Evolutionary conservation across 1,140 invertebrate genomes (phyloP).

Genomic region (Monomorium pharaonis): DNA sequence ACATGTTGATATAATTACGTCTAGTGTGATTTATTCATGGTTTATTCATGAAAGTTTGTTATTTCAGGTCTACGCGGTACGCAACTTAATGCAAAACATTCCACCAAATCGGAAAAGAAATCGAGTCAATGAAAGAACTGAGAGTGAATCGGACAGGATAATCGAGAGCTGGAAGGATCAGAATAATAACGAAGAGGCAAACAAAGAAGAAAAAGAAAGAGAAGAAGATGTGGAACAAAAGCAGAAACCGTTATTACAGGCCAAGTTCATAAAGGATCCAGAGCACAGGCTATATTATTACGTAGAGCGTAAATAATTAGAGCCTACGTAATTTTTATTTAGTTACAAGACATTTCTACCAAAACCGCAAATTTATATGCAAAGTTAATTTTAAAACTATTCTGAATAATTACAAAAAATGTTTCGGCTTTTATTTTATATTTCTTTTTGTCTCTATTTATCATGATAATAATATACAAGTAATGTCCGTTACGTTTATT

Average conservation of each 20-base stretch:
- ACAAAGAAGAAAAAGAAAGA: slow-evolving; percentile 26
- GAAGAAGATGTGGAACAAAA: slow-evolving; percentile 52
- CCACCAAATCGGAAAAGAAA: not conserved
- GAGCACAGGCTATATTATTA: slow-evolving; percentile 67
- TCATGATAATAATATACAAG: not conserved
- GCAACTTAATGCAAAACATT: slow-evolving; percentile 51
- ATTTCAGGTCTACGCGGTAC: slow-evolving; percentile 68
- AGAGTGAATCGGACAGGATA: not conserved
- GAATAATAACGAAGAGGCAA: not conserved
- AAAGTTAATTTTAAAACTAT: not conserved
- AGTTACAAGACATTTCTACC: not conserved
- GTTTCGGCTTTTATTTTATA: not conserved
- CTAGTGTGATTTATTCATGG: not conserved
- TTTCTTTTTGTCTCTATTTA: not conserved
- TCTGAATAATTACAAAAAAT: slow-evolving; percentile 3
- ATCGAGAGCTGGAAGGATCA: not conserved
- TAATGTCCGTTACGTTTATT: not conserved
- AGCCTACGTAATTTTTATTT: not conserved
- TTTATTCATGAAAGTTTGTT: not conserved
- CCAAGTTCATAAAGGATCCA: slow-evolving; percentile 60
- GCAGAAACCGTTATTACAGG: not conserved
- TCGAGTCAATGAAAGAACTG: not conserved
- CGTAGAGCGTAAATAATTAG: slow-evolving; percentile 51
- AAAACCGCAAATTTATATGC: not conserved
- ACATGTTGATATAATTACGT: not conserved